phyloP scores from a whole-genome alignment of 2,797 vertebrate species.

The Lepus townsendii region DNA sequence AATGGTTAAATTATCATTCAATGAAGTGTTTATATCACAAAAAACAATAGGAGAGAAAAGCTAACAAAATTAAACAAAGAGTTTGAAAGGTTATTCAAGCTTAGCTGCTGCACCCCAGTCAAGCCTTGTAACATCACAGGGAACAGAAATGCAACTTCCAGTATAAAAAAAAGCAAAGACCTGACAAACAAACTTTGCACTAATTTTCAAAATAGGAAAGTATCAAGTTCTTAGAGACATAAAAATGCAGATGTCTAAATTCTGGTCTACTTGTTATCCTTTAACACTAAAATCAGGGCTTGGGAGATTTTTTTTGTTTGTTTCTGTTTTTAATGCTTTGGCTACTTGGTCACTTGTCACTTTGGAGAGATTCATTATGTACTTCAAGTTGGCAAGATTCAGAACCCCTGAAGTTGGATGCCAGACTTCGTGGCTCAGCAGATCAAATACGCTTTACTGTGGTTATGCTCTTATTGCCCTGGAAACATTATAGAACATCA shows the following conservation, averaged over 20 bases:
- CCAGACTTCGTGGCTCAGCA: neutral
- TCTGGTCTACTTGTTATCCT: neutral
- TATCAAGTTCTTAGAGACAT: neutral
- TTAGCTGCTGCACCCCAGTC: neutral
- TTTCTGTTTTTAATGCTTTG: neutral
- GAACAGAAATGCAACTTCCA: neutral
- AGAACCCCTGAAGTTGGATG: neutral
- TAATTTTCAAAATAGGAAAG: conserved; percentile 1
- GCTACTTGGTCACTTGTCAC: neutral
- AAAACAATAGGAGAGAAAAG: neutral
- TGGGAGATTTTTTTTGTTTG: neutral
- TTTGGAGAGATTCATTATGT: neutral
- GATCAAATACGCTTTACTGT: neutral
- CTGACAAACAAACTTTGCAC: neutral
- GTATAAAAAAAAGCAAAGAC: neutral
- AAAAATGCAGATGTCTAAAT: neutral
- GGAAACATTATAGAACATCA: neutral
- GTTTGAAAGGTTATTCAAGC: neutral
- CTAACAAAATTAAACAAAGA: conserved; percentile 44
- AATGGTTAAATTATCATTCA: conserved; percentile 4
- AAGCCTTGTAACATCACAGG: neutral
- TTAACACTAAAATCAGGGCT: conserved; percentile 14
- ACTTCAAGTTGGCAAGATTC: neutral
- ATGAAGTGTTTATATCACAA: neutral
- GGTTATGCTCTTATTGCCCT: neutral